Conservation (phyloP, 2,113 vertebrate species). For the Atrichornis clamosus region DNA sequence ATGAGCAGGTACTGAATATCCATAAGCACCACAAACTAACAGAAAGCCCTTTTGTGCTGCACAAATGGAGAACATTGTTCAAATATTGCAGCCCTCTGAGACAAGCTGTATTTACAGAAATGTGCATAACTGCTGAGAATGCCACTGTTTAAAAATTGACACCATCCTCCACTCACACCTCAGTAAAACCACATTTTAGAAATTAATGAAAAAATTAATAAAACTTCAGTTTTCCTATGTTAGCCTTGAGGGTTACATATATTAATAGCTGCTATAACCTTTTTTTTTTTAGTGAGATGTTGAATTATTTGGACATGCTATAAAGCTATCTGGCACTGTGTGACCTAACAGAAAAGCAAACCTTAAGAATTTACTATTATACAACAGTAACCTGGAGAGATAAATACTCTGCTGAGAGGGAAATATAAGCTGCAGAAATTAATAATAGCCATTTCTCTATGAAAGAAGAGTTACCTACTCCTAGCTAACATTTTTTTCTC, state of each 20-base stretch:
- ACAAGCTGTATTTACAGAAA: background rate
- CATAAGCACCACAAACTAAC: background rate
- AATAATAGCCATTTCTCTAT: background rate
- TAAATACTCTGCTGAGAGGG: background rate
- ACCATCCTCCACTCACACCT: background rate
- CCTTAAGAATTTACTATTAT: slow-evolving; percentile 5
- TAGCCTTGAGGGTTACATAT: background rate
- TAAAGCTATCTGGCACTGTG: background rate
- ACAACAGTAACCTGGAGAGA: background rate
- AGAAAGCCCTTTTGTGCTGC: background rate
- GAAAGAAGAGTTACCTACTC: background rate
- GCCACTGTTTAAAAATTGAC: background rate
- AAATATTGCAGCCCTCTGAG: background rate
- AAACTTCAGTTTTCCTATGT: background rate
- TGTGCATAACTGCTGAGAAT: background rate
- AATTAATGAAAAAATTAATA: background rate
- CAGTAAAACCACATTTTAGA: background rate
- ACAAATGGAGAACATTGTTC: background rate
- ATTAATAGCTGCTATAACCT: background rate
- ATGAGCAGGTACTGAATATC: background rate
- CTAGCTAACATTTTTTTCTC: background rate
- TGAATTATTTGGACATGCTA: background rate
- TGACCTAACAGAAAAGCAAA: slow-evolving; percentile 25
- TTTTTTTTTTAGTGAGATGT: background rate
- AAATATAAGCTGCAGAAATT: background rate